Evolutionary conservation across 2,113 vertebrate genomes (phyloP).

Genomic region (Gopherus flavomarginatus): DNA sequence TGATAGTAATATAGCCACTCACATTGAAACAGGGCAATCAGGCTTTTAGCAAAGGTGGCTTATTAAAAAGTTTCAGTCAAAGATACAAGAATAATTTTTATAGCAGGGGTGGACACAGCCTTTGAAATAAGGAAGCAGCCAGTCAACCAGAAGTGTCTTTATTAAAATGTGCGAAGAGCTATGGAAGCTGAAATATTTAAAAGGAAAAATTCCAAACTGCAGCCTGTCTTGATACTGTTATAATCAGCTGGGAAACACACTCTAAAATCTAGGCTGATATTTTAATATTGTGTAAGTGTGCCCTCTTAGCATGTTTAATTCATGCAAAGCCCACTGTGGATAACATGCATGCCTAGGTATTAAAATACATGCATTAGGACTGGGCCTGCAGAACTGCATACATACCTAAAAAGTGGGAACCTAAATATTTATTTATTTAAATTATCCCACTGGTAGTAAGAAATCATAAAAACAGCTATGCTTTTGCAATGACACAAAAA

Average conservation of each 20-base stretch:
- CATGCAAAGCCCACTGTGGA: background rate
- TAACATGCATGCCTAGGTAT: background rate
- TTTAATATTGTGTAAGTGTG: background rate
- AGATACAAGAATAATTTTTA: constrained; percentile 26
- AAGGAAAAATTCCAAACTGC: constrained; percentile 27
- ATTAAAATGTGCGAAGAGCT: constrained; percentile 19
- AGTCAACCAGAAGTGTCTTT: background rate
- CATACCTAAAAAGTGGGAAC: background rate
- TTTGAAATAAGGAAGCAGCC: constrained; percentile 31
- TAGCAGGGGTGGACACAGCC: constrained; percentile 10
- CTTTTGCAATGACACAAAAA: background rate
- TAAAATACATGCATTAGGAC: background rate
- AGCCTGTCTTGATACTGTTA: background rate
- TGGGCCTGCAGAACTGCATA: background rate
- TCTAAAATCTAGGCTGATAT: constrained; percentile 6
- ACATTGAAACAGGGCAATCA: constrained; percentile 43
- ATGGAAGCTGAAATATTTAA: constrained; percentile 36
- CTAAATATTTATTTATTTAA: background rate
- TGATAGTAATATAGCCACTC: constrained; percentile 8
- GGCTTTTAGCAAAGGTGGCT: constrained; percentile 15
- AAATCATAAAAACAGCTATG: background rate
- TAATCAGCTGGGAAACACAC: constrained; percentile 11
- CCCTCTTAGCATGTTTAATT: background rate
- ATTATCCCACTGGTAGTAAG: background rate
- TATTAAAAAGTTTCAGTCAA: constrained; percentile 40